A percentile compares a stretch with the other conserved stretches of the same genome.
phyloP scores from a whole-genome alignment of 2,113 vertebrate genomes.

The Aviceda subcristata region DNA sequence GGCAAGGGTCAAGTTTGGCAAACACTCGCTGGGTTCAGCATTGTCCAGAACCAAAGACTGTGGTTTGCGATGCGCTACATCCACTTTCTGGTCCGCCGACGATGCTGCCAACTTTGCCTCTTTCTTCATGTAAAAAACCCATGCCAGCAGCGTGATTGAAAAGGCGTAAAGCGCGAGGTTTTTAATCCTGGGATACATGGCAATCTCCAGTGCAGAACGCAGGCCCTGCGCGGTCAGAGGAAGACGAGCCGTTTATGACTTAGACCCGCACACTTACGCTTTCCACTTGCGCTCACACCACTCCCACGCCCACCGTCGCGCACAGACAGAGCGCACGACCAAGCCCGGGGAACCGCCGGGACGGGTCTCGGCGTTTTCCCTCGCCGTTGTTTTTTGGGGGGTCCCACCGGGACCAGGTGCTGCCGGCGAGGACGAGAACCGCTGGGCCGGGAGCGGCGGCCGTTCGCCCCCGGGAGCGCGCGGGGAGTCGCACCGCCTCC shows the following conservation, averaged over 20 bases:
- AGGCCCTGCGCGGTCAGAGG: neutral
- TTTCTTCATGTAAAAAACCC: conserved; percentile 47
- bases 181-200: conserved; percentile 54
- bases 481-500: no score
- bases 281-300: fast-evolving
- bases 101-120: neutral
- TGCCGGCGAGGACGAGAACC: neutral
- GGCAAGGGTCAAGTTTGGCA: conserved; percentile 8
- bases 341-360: neutral
- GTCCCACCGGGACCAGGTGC: neutral
- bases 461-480: neutral
- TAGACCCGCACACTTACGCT: fast-evolving
- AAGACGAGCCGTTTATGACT: neutral
- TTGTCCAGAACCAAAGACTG: neutral
- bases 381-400: no score
- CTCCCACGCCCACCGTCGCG: neutral
- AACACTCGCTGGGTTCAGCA: neutral
- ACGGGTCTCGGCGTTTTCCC: neutral
- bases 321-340: neutral
- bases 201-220: neutral
- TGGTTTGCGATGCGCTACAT: neutral
- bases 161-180: conserved; percentile 16
- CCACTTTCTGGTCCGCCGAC: neutral
- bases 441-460: no score
- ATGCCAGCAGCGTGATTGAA: neutral